These are phyloP conservation scores for Electrona antarctica DNA, from an alignment of 2,113 vertebrate species.

Conservation along the genomic window DNA sequence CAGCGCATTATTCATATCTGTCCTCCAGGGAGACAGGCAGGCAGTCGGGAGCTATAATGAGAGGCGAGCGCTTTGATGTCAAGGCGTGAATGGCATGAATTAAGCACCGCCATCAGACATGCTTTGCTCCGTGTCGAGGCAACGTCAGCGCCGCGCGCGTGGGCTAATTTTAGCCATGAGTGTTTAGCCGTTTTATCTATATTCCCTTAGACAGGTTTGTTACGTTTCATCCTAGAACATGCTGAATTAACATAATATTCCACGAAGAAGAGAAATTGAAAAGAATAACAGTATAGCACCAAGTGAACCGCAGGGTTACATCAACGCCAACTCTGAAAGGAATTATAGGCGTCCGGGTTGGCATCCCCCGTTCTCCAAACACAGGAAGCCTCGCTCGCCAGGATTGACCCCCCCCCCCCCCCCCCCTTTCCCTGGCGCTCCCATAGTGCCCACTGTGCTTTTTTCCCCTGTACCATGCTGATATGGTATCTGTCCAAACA, in stretches of 20 bases:
- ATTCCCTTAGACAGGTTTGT: neutral
- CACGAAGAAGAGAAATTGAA: too few relatives aligned
- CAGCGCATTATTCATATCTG: constrained; percentile 73
- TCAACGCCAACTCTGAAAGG: too few relatives aligned
- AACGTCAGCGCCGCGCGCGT: neutral
- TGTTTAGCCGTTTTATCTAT: constrained; percentile 7
- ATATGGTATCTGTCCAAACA: constrained; percentile 68
- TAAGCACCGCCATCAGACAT: constrained; percentile 54
- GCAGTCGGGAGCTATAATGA: constrained; percentile 65
- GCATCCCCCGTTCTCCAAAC: constrained; percentile 35
- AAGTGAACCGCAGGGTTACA: too few relatives aligned
- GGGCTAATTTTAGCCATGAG: constrained; percentile 42
- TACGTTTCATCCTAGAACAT: too few relatives aligned
- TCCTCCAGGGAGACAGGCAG: constrained; percentile 63
- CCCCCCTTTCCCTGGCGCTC: constrained; percentile 6
- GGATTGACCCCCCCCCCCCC: neutral
- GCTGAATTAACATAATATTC: too few relatives aligned
- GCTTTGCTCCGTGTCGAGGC: constrained; percentile 37
- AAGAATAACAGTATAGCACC: too few relatives aligned
- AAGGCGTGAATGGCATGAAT: constrained; percentile 63
- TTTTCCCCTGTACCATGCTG: constrained; percentile 55
- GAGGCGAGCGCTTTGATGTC: constrained; percentile 73
- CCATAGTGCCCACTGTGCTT: constrained; percentile 21
- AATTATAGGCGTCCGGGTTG: constrained; percentile 4
- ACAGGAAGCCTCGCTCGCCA: constrained; percentile 7